Evolutionary conservation across 2,888 invertebrate genomes (phyloP).

Genomic region (Hypomecis atomaria): DNA sequence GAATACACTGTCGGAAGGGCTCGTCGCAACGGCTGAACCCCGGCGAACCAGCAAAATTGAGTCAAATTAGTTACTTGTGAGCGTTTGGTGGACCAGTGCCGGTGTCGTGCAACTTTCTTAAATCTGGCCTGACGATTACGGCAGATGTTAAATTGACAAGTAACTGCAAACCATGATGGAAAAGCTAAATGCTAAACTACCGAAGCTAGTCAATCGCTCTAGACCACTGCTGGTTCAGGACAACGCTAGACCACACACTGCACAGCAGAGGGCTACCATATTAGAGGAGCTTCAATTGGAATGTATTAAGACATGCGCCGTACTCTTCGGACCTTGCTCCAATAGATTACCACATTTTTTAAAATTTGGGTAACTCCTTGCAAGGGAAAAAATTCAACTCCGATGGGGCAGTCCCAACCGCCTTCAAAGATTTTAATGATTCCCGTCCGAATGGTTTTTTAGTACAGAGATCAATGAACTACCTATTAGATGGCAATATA

Average conservation of each 20-base stretch:
- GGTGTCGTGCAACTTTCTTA: conserved; percentile 30
- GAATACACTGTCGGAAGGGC: too few relatives aligned
- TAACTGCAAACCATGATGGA: conserved; percentile 41
- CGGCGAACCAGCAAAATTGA: conserved; percentile 38
- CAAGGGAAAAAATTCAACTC: conserved; percentile 26
- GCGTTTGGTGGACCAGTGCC: conserved; percentile 35
- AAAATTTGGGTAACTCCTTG: conserved; percentile 21
- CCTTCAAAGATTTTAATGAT: conserved; percentile 25
- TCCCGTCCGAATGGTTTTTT: conserved; percentile 4
- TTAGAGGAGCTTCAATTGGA: conserved; percentile 29
- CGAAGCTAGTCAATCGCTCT: too few relatives aligned
- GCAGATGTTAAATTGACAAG: conserved; percentile 38
- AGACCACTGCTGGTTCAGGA: too few relatives aligned
- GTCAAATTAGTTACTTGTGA: conserved; percentile 35
- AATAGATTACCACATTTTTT: conserved; percentile 31
- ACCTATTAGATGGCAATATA: conserved; percentile 18
- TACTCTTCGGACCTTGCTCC: conserved; percentile 33
- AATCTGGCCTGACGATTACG: conserved; percentile 34
- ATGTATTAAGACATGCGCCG: conserved; percentile 29
- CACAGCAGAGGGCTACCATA: conserved; percentile 23
- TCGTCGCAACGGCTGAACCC: conserved; percentile 43
- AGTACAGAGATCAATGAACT: conserved; percentile 15
- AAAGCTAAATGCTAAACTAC: too few relatives aligned
- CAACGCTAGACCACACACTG: too few relatives aligned
- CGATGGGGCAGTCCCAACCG: conserved; percentile 24